Conservation (phyloP, 2,888 invertebrate species). For the Pyralis farinalis region DNA sequence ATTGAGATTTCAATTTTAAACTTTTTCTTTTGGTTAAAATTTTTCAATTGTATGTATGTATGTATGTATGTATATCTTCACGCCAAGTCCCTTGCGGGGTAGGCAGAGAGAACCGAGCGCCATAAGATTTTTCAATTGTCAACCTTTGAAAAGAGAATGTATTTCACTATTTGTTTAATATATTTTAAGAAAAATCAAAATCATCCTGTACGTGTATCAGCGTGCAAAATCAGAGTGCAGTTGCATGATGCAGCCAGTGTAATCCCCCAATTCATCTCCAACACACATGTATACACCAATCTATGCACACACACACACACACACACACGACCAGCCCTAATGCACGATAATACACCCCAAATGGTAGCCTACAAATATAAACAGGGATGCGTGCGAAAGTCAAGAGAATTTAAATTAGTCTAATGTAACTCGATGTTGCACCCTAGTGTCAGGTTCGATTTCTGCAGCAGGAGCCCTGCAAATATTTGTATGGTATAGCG, state of each 20-base stretch:
- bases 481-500: neutral
- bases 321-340: conserved; percentile 41
- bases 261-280: conserved; percentile 78
- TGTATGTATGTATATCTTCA: too few relatives aligned
- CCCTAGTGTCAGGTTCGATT: conserved; percentile 2
- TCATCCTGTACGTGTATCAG: conserved; percentile 57
- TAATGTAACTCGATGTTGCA: conserved; percentile 27
- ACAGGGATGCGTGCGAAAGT: conserved; percentile 74
- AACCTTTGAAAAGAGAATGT: too few relatives aligned
- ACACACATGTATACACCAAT: too few relatives aligned
- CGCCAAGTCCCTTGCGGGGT: too few relatives aligned
- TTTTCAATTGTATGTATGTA: too few relatives aligned
- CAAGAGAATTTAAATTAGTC: conserved; percentile 65
- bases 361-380: conserved; percentile 61
- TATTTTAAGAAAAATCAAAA: conserved; percentile 2
- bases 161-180: too few relatives aligned
- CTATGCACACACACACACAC: conserved; percentile 43
- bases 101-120: too few relatives aligned
- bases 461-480: neutral
- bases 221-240: conserved; percentile 78
- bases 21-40: too few relatives aligned
- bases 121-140: too few relatives aligned
- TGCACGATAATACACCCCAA: conserved; percentile 60
- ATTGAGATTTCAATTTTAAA: too few relatives aligned
- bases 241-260: conserved; percentile 71